Conservation (phyloP, 2,113 vertebrate species). For the Pogonocichla stellata region DNA sequence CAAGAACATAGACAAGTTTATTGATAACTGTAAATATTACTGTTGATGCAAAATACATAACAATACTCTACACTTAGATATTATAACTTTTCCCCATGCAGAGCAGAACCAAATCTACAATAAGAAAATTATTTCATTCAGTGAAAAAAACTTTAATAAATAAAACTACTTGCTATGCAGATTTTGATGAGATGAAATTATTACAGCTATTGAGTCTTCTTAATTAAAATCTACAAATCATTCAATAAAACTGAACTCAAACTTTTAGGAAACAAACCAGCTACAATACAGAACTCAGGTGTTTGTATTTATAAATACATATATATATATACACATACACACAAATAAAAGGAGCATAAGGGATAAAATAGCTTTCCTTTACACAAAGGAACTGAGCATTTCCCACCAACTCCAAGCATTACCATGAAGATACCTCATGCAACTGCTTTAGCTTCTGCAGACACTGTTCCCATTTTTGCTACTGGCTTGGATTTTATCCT, state of each 20-base stretch:
- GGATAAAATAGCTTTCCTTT: background rate
- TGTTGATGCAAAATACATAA: background rate
- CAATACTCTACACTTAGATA: background rate
- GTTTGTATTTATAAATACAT: constrained; percentile 31
- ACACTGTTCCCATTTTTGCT: background rate
- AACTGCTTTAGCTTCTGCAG: background rate
- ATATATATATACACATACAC: background rate
- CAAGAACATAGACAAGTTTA: background rate
- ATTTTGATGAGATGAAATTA: constrained; percentile 29
- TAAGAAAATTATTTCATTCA: background rate
- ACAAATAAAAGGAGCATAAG: background rate
- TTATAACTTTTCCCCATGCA: background rate
- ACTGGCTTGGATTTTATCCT: background rate
- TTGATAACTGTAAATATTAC: background rate
- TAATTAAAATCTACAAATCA: background rate
- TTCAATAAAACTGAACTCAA: background rate
- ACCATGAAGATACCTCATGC: background rate
- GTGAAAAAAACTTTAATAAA: constrained; percentile 7
- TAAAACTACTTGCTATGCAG: background rate
- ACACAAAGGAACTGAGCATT: background rate
- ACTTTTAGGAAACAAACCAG: background rate
- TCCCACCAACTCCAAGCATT: background rate
- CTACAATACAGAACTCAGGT: background rate
- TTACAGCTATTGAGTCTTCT: background rate
- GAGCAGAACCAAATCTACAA: background rate